phyloP scores from a whole-genome alignment of 64 coral and sea anemone genomes.

The Dendronephthya gigantea region DNA sequence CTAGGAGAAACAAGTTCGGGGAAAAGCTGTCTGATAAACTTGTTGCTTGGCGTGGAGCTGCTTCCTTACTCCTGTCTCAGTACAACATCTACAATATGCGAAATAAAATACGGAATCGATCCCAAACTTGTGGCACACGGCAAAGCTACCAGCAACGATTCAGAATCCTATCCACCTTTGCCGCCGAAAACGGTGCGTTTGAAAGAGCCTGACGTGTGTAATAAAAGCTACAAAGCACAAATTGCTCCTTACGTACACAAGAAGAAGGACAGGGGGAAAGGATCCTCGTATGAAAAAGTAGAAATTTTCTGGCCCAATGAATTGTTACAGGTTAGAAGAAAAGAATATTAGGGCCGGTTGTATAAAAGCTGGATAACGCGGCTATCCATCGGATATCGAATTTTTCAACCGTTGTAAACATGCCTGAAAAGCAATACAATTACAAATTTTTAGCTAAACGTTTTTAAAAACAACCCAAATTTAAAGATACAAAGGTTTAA shows the following conservation, averaged over 20 bases:
- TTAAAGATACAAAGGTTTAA: too few species aligned
- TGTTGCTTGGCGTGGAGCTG: constrained; percentile 32
- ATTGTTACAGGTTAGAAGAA: constrained; percentile 13
- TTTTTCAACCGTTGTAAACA: too few species aligned
- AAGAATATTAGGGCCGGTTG: too few species aligned
- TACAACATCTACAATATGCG: constrained; percentile 25
- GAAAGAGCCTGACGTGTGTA: neutral
- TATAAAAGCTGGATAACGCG: too few species aligned
- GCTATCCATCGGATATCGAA: too few species aligned
- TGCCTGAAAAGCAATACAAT: too few species aligned
- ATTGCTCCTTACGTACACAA: neutral
- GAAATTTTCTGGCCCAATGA: constrained; percentile 34
- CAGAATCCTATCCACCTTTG: neutral
- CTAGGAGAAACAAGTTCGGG: constrained; percentile 26
- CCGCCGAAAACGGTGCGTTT: neutral
- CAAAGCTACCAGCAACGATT: neutral
- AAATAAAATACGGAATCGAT: neutral
- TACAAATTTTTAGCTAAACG: too few species aligned
- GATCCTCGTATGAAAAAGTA: constrained; percentile 22
- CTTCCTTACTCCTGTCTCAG: constrained; percentile 14
- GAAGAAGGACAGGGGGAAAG: neutral
- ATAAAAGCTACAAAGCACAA: neutral
- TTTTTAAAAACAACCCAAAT: too few species aligned
- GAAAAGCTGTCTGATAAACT: constrained; percentile 35
- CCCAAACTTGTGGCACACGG: neutral